A percentile compares a stretch with the other conserved stretches of the same genome.
phyloP scores from a whole-genome alignment of 2,888 invertebrate species.

The Ophraella communa region DNA sequence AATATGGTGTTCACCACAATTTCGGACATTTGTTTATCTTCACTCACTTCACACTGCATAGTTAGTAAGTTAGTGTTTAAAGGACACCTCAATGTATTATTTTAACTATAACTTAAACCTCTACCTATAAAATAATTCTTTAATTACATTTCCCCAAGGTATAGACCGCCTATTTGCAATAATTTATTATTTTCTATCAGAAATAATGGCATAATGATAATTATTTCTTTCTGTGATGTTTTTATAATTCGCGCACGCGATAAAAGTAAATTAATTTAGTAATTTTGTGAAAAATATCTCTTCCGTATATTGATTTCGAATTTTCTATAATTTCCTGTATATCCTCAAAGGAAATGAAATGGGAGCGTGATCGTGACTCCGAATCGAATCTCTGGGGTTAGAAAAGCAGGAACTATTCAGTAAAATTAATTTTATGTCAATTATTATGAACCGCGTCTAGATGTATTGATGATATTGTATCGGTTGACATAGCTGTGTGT shows the following conservation, averaged over 20 bases:
- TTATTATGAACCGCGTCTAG: neutral
- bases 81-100: too few species aligned
- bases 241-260: constrained; percentile 31
- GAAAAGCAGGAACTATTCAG: constrained; percentile 20
- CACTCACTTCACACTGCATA: too few species aligned
- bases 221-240: constrained; percentile 4
- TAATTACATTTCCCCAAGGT: neutral
- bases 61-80: too few species aligned
- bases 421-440: constrained; percentile 30
- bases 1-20: too few species aligned
- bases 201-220: neutral
- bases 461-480: neutral
- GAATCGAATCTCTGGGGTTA: constrained; percentile 33
- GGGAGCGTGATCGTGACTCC: constrained; percentile 44
- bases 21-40: too few species aligned
- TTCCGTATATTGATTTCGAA: constrained; percentile 41
- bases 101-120: too few species aligned
- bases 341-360: constrained; percentile 46
- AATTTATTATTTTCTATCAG: neutral
- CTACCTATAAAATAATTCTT: neutral
- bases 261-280: constrained; percentile 35
- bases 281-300: constrained; percentile 32
- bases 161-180: neutral
- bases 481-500: neutral
- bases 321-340: constrained; percentile 47